Evolutionary conservation across 1,140 invertebrate genomes (phyloP), one percentile per base, ranked within the genome.

Genomic region (Venustaconcha ellipsiformis): DNA sequence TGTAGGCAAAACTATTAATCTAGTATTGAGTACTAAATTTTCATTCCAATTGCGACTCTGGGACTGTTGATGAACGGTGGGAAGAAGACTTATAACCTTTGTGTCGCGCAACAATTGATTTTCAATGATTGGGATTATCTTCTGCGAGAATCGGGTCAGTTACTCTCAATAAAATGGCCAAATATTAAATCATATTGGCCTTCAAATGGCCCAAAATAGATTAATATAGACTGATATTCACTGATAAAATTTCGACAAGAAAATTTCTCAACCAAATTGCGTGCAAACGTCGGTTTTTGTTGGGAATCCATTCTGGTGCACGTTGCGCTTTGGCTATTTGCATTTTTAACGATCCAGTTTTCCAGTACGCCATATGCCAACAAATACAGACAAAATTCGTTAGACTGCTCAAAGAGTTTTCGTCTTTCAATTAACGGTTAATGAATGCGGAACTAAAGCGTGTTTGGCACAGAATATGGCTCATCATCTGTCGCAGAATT

Each of bases 41-140:
- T 11, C 37, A 48, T 48, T 48, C 37, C 4, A 48, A 48, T 5
- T 48, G 37, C 8, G 37, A 48, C 37, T 48, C 37, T 48, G 37
- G 37, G 37, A 48, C 37, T 48, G 37, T 11, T 48, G 37, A 48
- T 48, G 37, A 6, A 48, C 37, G 4, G 37, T 48, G 37, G 37
- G 8, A 48, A 48, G 8, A 48, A 6, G 37, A 48, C 37, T 48
- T 48, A 48, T 48, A 48, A 48, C 58, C 58, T 65, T 62, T 64
- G 57, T 69, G 48, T 56, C 67, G 57, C 57, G n/a, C 20, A 17
- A 30, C 18, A 26, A 71, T 76, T 76, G 69, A 76, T 76, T 71
- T 76, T 71, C 68, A 66, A 71, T 76, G 66, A 18, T 67, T 66
- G 30, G 73, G 57, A 75, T 68, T 75, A 75, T 69, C 73, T 18